These are phyloP conservation scores for Podargus strigoides DNA, from an alignment of 2,797 vertebrate genomes.

Conservation along the genomic window DNA sequence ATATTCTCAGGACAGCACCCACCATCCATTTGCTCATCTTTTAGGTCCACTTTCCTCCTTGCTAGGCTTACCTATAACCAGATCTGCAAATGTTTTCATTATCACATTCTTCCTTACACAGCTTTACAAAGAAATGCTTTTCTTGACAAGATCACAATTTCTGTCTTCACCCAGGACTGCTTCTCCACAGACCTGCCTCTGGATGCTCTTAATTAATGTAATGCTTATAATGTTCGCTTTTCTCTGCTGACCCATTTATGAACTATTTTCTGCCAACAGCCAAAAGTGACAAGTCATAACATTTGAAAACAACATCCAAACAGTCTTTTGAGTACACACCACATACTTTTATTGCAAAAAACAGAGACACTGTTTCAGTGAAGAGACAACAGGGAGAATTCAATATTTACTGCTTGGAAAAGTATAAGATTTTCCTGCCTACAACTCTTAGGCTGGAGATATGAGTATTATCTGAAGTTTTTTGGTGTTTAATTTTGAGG, in stretches of 20 bases:
- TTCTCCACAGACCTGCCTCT: not conserved
- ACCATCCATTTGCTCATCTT: not conserved
- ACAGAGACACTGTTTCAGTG: not conserved
- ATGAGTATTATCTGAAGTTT: accelerated
- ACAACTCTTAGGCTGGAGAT: not conserved
- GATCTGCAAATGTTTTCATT: not conserved
- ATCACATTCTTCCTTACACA: not conserved
- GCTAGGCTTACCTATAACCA: not conserved
- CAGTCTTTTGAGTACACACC: not conserved
- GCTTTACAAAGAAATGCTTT: not conserved
- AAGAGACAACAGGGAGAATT: not conserved
- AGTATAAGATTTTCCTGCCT: not conserved
- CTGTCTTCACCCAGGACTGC: not conserved
- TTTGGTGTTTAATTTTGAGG: not conserved
- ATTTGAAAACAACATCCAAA: not conserved
- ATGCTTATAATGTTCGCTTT: not conserved
- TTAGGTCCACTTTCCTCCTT: not conserved
- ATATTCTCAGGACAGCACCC: not conserved
- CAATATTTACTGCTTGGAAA: not conserved
- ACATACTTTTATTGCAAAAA: not conserved
- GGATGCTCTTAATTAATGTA: not conserved
- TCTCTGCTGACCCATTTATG: not conserved
- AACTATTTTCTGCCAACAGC: not conserved
- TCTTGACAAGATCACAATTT: not conserved
- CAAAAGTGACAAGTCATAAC: not conserved